phyloP scores from a whole-genome alignment of 2,113 vertebrate species.

The Strix uralensis region DNA sequence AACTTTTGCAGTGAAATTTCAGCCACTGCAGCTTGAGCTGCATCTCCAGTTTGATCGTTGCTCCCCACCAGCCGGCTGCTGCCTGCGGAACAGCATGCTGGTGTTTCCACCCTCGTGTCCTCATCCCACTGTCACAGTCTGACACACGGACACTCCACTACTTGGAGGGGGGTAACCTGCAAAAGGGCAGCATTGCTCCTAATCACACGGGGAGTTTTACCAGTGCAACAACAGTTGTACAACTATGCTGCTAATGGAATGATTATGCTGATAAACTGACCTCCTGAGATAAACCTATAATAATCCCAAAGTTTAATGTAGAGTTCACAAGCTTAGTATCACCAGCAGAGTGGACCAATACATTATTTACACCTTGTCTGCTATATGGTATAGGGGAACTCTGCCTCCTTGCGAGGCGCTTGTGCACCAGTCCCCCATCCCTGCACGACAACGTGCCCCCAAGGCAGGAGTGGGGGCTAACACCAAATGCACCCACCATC shows the following conservation, averaged over 20 bases:
- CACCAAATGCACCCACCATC: background rate
- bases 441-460: background rate
- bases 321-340: background rate
- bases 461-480: no score
- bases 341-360: background rate
- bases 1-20: conserved; percentile 18
- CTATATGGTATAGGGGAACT: background rate
- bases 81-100: accelerated
- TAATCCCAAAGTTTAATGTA: background rate
- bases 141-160: background rate
- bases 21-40: background rate
- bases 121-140: background rate
- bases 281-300: background rate
- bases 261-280: background rate
- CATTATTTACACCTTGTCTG: background rate
- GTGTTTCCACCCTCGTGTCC: background rate
- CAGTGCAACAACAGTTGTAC: background rate
- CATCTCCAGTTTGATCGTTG: accelerated
- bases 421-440: background rate
- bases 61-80: accelerated
- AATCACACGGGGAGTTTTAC: accelerated
- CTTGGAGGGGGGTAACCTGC: background rate
- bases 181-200: background rate
- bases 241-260: background rate
- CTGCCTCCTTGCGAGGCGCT: background rate